These are phyloP conservation scores for Coracopsis vasa DNA, from an alignment of 2,113 vertebrate genomes.

Conservation along the genomic window DNA sequence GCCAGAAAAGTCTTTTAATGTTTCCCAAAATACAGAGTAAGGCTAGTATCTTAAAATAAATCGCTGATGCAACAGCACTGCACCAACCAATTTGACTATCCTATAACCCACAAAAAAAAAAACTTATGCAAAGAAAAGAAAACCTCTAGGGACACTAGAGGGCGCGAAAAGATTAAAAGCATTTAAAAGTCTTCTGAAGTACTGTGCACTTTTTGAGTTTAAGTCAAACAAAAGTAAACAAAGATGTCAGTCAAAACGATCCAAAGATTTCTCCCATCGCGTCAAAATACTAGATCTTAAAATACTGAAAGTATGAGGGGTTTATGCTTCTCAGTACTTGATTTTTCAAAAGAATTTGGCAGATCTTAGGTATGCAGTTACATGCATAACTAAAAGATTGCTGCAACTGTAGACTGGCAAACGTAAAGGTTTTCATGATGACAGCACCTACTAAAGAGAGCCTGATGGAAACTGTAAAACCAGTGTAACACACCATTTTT, in stretches of 20 bases:
- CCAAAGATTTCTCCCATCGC: not conserved
- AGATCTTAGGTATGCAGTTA: not conserved
- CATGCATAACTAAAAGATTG: not conserved
- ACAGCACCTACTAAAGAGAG: not conserved
- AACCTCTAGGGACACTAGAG: not conserved
- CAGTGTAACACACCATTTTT: not conserved
- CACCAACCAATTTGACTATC: not conserved
- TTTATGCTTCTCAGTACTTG: not conserved
- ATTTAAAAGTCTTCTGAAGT: not conserved
- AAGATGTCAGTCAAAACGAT: not conserved
- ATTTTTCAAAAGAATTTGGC: not conserved
- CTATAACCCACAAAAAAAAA: not conserved
- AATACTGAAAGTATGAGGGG: not conserved
- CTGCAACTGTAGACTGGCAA: not conserved
- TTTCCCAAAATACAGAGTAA: not conserved
- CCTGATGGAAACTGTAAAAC: not conserved
- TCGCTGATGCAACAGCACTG: not conserved
- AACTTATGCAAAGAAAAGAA: not conserved
- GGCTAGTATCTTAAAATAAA: not conserved
- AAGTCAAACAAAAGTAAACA: not conserved
- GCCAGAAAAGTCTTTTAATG: not conserved
- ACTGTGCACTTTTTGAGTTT: not conserved
- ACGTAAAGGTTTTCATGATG: not conserved
- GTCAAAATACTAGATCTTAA: not conserved
- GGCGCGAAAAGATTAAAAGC: not conserved